Conservation (phyloP, 2,888 invertebrate genomes). For the Salpingus planirostris region DNA sequence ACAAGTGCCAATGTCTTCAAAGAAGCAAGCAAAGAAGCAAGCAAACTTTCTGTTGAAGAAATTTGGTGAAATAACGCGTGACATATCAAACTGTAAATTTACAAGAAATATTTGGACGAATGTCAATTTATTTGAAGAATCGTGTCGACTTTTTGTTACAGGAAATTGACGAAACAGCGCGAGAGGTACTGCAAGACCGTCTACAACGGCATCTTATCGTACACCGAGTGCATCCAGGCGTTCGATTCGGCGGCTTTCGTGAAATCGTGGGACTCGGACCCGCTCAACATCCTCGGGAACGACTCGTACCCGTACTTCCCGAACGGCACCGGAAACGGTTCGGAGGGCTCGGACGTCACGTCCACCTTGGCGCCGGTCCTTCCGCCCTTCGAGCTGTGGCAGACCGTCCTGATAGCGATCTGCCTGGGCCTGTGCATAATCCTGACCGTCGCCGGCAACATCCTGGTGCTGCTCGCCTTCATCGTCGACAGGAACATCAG, state of each 20-base stretch:
- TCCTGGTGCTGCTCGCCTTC: conserved; percentile 89
- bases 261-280: conserved; percentile 31
- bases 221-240: conserved; percentile 53
- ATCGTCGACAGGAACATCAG: conserved; percentile 87
- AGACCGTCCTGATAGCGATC: conserved; percentile 80
- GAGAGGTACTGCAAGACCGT: conserved; percentile 63
- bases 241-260: conserved; percentile 36
- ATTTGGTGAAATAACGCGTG: no score
- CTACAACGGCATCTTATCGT: conserved; percentile 51
- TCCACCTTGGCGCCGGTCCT: conserved; percentile 47
- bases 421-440: conserved; percentile 82
- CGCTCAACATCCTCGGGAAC: conserved; percentile 32
- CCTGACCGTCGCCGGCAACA: conserved; percentile 90
- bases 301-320: conserved; percentile 15
- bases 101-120: no score
- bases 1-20: no score
- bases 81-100: no score
- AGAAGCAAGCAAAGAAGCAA: no score
- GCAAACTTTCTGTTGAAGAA: no score
- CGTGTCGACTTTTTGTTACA: conserved; percentile 40
- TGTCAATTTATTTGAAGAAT: no score
- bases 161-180: conserved; percentile 67
- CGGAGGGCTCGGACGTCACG: conserved; percentile 13
- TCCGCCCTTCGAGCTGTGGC: conserved; percentile 84
- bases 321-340: conserved; percentile 14